These are phyloP conservation scores for Eupithecia centaureata DNA, from an alignment of 2,888 invertebrate species.

Conservation along the genomic window DNA sequence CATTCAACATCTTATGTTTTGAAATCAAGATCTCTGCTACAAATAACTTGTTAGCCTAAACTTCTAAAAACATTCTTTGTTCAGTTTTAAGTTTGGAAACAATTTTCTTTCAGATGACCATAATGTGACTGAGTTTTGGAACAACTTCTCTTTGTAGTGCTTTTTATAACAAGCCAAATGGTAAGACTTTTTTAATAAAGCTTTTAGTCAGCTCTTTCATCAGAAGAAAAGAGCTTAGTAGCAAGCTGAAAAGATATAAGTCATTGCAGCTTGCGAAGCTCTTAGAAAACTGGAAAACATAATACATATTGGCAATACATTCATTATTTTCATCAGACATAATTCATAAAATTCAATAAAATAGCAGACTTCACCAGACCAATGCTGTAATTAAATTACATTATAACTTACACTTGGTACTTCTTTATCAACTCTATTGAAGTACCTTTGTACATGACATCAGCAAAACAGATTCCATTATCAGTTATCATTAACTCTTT, in stretches of 20 bases:
- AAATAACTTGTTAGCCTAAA: constrained; percentile 22
- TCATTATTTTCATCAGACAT: neutral
- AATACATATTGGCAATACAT: neutral
- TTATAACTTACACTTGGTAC: no score
- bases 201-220: neutral
- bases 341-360: neutral
- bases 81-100: constrained; percentile 26
- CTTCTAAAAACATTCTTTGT: constrained; percentile 26
- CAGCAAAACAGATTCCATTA: neutral
- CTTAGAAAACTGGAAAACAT: neutral
- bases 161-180: constrained; percentile 49
- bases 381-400: neutral
- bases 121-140: constrained; percentile 26
- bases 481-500: neutral
- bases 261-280: neutral
- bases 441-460: neutral
- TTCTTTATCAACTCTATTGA: neutral
- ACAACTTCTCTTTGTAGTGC: constrained; percentile 23
- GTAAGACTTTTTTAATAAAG: constrained; percentile 39
- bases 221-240: no score
- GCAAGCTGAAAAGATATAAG: no score
- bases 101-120: constrained; percentile 36
- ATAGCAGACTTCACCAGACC: neutral
- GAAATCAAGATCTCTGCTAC: constrained; percentile 12
- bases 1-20: constrained; percentile 7